phyloP scores from a whole-genome alignment of 2,797 vertebrate genomes.

The Gymnodraco acuticeps region DNA sequence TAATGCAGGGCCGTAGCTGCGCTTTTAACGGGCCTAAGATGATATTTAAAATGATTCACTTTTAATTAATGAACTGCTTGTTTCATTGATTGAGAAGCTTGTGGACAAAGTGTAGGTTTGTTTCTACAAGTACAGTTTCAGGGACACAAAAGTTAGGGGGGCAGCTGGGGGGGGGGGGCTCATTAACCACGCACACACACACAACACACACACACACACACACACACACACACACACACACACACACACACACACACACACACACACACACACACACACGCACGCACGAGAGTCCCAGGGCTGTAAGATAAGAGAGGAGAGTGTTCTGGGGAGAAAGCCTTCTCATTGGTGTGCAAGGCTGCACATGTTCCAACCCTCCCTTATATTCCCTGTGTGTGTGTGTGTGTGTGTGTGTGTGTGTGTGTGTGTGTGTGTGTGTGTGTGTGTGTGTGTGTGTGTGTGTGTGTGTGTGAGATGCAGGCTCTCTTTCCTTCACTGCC shows the following conservation, averaged over 20 bases:
- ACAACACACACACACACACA: conserved; percentile 49
- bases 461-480: neutral
- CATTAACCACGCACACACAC: conserved; percentile 39
- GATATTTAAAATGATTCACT: no score
- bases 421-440: conserved; percentile 25
- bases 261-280: conserved; percentile 28
- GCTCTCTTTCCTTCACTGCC: conserved; percentile 69
- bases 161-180: no score
- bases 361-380: conserved; percentile 73
- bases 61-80: no score
- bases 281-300: conserved; percentile 39
- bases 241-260: conserved; percentile 49
- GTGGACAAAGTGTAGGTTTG: no score
- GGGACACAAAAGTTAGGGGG: no score
- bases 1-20: no score
- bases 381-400: conserved; percentile 67
- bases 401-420: conserved; percentile 33
- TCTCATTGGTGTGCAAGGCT: conserved; percentile 83
- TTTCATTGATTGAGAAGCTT: no score
- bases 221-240: conserved; percentile 13
- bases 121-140: no score
- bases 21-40: no score
- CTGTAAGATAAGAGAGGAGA: conserved; percentile 77
- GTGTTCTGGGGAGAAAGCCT: conserved; percentile 79
- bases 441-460: conserved; percentile 15